phyloP scores from a whole-genome alignment of 2,113 vertebrate genomes.

The Candoia aspera region DNA sequence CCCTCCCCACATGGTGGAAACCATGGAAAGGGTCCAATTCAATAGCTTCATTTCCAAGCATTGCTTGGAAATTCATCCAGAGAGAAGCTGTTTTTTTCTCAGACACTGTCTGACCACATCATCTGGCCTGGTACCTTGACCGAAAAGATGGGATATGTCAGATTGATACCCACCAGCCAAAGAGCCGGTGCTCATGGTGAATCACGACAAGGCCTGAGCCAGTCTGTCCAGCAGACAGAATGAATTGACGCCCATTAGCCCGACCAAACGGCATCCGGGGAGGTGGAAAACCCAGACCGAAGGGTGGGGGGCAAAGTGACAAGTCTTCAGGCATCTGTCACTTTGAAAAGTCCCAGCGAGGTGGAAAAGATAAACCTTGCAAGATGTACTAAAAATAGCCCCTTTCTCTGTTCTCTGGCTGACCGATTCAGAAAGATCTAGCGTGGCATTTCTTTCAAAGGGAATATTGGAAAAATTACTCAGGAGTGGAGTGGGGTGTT shows the following conservation, averaged over 20 bases:
- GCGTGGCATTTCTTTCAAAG: not conserved
- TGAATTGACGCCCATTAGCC: slow-evolving; percentile 55
- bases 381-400: fast-evolving
- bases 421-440: not conserved
- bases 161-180: slow-evolving; percentile 26
- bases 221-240: slow-evolving; percentile 48
- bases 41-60: not conserved
- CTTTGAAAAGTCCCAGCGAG: not conserved
- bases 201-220: slow-evolving; percentile 58
- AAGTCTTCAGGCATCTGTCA: fast-evolving
- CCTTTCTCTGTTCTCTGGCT: not conserved
- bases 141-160: slow-evolving; percentile 54
- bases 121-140: slow-evolving; percentile 36
- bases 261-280: not conserved
- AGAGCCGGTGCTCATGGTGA: slow-evolving; percentile 46
- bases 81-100: slow-evolving; percentile 17
- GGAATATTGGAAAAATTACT: not conserved
- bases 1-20: not conserved
- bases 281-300: not conserved
- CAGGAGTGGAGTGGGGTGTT: not conserved
- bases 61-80: not conserved
- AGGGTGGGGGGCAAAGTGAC: fast-evolving
- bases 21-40: fast-evolving
- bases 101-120: slow-evolving; percentile 32
- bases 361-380: fast-evolving